Evolutionary conservation across 1,140 invertebrate species (phyloP).

Genomic region (Branchinecta lindahli): DNA sequence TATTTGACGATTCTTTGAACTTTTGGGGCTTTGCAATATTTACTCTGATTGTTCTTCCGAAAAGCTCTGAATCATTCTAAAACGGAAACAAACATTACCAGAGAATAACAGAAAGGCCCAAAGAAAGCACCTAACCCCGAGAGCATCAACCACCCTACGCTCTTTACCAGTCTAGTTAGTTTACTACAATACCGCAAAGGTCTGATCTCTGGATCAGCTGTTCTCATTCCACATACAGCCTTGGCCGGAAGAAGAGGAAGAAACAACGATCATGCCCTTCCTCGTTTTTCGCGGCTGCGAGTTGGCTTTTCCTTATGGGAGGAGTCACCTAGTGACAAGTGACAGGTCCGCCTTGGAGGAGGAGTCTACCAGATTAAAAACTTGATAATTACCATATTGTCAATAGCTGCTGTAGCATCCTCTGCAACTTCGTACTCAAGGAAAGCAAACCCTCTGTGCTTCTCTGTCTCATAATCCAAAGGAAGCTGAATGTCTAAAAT

Average conservation of each 20-base stretch:
- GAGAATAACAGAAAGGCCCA: background rate
- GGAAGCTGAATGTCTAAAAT: constrained; percentile 94
- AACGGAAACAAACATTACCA: constrained; percentile 19
- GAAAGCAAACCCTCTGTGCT: constrained; percentile 94
- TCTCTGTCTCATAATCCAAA: constrained; percentile 92
- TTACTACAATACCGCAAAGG: too few species aligned
- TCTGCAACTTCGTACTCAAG: constrained; percentile 89
- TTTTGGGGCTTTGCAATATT: constrained; percentile 93
- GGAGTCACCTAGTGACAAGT: too few species aligned
- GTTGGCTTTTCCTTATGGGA: too few species aligned
- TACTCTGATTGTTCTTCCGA: constrained; percentile 88
- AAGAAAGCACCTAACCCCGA: background rate
- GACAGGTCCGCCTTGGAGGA: too few species aligned
- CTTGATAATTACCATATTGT: constrained; percentile 74
- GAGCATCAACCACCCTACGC: too few species aligned
- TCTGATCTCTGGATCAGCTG: too few species aligned
- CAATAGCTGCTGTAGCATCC: constrained; percentile 93
- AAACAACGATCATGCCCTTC: too few species aligned
- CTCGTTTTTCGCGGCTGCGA: too few species aligned
- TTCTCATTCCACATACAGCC: too few species aligned
- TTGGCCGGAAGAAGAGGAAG: too few species aligned
- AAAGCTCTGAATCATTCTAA: constrained; percentile 93
- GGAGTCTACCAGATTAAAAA: too few species aligned
- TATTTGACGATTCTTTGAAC: constrained; percentile 83
- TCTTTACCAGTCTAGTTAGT: too few species aligned